Conservation (phyloP, 2,888 invertebrate genomes). For the Cataglyphis albicans region DNA sequence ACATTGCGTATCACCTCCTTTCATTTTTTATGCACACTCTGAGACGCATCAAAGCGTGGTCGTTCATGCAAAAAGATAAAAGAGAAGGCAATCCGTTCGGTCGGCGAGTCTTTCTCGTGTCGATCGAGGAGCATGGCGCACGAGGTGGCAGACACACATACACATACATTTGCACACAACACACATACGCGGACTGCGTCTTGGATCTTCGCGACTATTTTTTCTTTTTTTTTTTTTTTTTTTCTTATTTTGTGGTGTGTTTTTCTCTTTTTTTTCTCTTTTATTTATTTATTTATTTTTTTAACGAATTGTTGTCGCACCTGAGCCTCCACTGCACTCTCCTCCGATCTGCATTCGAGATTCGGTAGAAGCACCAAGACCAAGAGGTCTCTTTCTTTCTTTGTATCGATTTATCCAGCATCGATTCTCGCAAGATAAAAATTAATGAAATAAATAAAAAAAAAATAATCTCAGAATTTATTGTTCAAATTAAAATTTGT, state of each 20-base stretch:
- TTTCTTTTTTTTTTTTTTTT: constrained; percentile 30
- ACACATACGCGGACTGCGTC: constrained; percentile 69
- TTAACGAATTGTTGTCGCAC: constrained; percentile 70
- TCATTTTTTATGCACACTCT: constrained; percentile 50
- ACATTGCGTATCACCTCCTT: constrained; percentile 6
- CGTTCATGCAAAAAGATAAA: constrained; percentile 46
- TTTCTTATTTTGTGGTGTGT: constrained; percentile 21
- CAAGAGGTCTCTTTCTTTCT: constrained; percentile 70
- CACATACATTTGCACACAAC: constrained; percentile 54
- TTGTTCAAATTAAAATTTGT: background rate
- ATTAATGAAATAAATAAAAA: constrained; percentile 7
- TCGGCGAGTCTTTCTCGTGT: constrained; percentile 59
- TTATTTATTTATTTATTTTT: constrained; percentile 18
- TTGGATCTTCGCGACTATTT: constrained; percentile 59
- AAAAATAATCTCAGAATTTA: background rate
- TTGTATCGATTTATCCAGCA: constrained; percentile 60
- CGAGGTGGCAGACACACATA: constrained; percentile 66
- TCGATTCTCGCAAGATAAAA: constrained; percentile 62
- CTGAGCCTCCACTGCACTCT: constrained; percentile 80
- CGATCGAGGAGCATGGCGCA: constrained; percentile 71
- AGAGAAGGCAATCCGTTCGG: constrained; percentile 46
- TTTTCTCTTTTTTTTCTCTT: constrained; percentile 33
- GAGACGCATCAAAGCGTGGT: constrained; percentile 47
- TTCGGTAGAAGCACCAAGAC: constrained; percentile 80
- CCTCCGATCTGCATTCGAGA: constrained; percentile 79